A percentile compares a stretch with the other conserved stretches of the same genome.
These are phyloP conservation scores for Geococcyx californianus DNA, from an alignment of 2,113 vertebrate genomes.

Conservation along the genomic window DNA sequence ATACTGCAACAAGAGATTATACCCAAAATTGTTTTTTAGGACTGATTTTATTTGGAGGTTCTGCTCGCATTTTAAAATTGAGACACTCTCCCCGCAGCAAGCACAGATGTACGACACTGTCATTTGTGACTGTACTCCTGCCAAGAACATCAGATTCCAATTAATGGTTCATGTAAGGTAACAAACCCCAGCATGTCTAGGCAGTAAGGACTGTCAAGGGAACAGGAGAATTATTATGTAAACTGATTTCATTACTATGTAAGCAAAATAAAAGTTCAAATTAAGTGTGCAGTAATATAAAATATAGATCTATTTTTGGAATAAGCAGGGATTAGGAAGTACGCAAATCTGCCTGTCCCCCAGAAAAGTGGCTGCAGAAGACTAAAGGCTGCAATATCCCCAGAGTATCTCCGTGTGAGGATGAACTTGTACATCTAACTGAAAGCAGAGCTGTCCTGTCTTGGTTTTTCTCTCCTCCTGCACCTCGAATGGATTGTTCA, in stretches of 20 bases:
- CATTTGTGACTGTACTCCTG: conserved; percentile 68
- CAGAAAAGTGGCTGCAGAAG: neutral
- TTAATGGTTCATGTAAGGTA: conserved; percentile 77
- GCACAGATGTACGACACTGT: conserved; percentile 67
- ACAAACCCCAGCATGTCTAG: conserved; percentile 60
- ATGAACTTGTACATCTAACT: neutral
- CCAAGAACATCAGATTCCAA: conserved; percentile 75
- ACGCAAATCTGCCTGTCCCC: neutral
- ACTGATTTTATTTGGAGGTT: neutral
- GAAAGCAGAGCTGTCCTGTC: neutral
- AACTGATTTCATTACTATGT: conserved; percentile 61
- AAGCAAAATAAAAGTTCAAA: conserved; percentile 68
- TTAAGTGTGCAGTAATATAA: conserved; percentile 34
- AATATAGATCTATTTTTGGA: conserved; percentile 46
- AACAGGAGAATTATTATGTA: conserved; percentile 54
- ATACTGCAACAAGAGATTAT: neutral
- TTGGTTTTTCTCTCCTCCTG: neutral
- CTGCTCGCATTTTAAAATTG: neutral
- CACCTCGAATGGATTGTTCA: neutral
- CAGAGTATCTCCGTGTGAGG: neutral
- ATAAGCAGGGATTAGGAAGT: neutral
- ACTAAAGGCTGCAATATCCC: neutral
- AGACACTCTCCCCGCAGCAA: conserved; percentile 35
- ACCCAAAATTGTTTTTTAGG: neutral
- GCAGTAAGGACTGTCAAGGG: conserved; percentile 46